Conservation (phyloP, 2,113 vertebrate genomes). For the Neomonachus schauinslandi region DNA sequence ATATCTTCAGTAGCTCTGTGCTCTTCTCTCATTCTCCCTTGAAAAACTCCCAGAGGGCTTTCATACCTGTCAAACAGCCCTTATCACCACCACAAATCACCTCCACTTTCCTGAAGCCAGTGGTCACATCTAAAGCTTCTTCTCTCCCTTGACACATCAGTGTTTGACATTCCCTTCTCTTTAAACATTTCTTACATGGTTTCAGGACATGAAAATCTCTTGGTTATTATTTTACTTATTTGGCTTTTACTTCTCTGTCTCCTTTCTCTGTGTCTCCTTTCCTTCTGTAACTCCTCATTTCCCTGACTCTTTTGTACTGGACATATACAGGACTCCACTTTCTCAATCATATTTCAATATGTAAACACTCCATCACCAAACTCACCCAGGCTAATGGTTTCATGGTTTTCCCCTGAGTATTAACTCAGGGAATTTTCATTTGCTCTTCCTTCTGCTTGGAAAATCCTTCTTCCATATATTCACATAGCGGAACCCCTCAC, state of each 20-base stretch:
- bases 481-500: background rate
- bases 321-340: too few relatives aligned
- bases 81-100: background rate
- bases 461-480: background rate
- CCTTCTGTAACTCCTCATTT: background rate
- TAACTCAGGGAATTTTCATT: background rate
- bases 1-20: background rate
- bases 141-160: background rate
- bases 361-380: background rate
- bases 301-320: background rate
- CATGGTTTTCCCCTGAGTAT: background rate
- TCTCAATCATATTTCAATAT: background rate
- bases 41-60: background rate
- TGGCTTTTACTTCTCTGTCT: background rate
- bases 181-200: background rate
- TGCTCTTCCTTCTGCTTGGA: background rate
- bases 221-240: background rate
- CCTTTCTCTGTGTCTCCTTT: background rate
- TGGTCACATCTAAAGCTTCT: background rate
- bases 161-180: background rate
- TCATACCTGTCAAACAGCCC: background rate
- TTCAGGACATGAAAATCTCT: background rate
- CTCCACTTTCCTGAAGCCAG: background rate
- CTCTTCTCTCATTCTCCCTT: background rate
- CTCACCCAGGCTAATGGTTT: too few relatives aligned